phyloP scores from a whole-genome alignment of 2,888 invertebrate genomes.

The Coleophora deauratella region DNA sequence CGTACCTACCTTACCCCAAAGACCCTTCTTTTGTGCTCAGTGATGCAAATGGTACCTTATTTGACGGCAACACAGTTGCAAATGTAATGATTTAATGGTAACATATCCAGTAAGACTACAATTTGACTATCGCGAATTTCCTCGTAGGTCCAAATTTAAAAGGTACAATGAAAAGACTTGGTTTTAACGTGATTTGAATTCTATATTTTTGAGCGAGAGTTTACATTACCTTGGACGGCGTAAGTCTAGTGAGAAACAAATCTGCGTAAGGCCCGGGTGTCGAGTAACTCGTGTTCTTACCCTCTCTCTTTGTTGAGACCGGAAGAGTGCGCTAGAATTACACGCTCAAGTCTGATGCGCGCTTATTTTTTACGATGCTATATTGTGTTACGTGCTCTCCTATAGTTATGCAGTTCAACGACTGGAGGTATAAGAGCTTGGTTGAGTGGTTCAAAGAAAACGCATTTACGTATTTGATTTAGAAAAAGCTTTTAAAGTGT shows the following conservation, averaged over 20 bases:
- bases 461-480: slow-evolving; percentile 53
- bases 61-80: slow-evolving; percentile 59
- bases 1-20: slow-evolving; percentile 57
- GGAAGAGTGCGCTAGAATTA: slow-evolving; percentile 75
- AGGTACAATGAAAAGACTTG: slow-evolving; percentile 39
- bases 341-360: slow-evolving; percentile 73
- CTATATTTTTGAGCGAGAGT: slow-evolving; percentile 41
- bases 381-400: slow-evolving; percentile 63
- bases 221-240: slow-evolving; percentile 37
- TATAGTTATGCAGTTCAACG: slow-evolving; percentile 70
- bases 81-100: slow-evolving; percentile 67
- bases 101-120: slow-evolving; percentile 70
- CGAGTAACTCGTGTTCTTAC: slow-evolving; percentile 75
- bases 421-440: slow-evolving; percentile 64
- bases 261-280: slow-evolving; percentile 73
- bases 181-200: slow-evolving; percentile 37
- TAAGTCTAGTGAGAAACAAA: slow-evolving; percentile 58
- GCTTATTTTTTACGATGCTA: slow-evolving; percentile 73
- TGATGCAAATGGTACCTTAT: slow-evolving; percentile 64
- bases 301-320: slow-evolving; percentile 73
- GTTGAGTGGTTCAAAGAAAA: slow-evolving; percentile 58
- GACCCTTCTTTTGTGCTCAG: slow-evolving; percentile 47
- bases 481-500: slow-evolving; percentile 15
- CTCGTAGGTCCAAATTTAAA: slow-evolving; percentile 49
- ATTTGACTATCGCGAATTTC: slow-evolving; percentile 75